Percentiles rank a stretch among this genome's conserved stretches.
Conservation (phyloP, 2,113 vertebrate species). For the Microcebus griseorufus region DNA sequence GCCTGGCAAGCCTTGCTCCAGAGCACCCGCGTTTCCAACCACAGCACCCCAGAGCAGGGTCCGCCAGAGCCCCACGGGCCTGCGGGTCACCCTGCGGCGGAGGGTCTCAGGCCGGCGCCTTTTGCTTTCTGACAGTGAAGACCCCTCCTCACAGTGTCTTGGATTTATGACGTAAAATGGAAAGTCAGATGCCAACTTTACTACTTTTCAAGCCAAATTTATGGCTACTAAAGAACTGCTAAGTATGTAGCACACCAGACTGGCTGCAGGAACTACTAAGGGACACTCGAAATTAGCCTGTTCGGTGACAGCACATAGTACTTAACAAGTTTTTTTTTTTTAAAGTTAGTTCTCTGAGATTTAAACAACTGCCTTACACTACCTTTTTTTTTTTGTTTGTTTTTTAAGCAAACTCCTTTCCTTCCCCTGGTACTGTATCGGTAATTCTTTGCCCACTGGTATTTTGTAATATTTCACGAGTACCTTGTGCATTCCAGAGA, state of each 20-base stretch:
- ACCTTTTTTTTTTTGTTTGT: not conserved
- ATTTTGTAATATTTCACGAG: not conserved
- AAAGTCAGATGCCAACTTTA: not conserved
- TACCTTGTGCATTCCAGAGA: not conserved
- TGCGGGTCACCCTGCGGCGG: fast-evolving
- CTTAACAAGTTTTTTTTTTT: not conserved
- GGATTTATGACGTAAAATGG: not conserved
- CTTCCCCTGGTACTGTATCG: too few relatives aligned
- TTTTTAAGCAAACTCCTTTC: not conserved
- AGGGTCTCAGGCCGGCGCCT: fast-evolving
- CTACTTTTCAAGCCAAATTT: not conserved
- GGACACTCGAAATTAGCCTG: not conserved
- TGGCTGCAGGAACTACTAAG: fast-evolving
- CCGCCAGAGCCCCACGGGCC: fast-evolving
- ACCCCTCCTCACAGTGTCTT: too few relatives aligned
- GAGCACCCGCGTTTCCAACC: not conserved
- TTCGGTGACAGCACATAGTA: not conserved
- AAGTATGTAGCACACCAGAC: not conserved
- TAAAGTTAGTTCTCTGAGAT: not conserved
- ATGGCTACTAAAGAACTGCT: not conserved
- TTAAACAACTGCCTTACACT: not conserved
- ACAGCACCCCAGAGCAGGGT: not conserved
- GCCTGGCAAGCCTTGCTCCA: not conserved
- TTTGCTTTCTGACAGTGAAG: not conserved
- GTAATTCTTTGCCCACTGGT: not conserved